Conservation (phyloP, 1,140 invertebrate species). For the Drosophila pruinosa region DNA sequence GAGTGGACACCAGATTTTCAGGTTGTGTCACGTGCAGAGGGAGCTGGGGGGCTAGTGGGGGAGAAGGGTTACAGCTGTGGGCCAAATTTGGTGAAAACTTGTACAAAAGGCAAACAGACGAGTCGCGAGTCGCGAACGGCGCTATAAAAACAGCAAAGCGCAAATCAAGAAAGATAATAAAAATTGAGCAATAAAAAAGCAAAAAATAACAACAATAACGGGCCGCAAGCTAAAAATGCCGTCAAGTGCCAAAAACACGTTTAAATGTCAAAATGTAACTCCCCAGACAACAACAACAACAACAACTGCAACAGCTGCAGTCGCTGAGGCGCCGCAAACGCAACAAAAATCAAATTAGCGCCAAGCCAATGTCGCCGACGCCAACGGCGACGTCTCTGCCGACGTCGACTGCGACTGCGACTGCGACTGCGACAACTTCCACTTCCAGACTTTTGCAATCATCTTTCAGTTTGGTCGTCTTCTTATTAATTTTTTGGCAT, state of each 20-base stretch:
- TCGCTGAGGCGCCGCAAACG: conserved; percentile 61
- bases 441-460: conserved; percentile 60
- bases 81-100: conserved; percentile 47
- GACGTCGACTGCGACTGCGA: not conserved
- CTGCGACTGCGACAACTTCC: conserved; percentile 3
- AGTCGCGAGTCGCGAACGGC: not conserved
- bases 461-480: conserved; percentile 39
- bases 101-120: conserved; percentile 24
- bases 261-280: conserved; percentile 79
- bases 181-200: conserved; percentile 58
- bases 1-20: conserved; percentile 53
- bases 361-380: conserved; percentile 28
- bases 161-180: conserved; percentile 73
- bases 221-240: conserved; percentile 40
- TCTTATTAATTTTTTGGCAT: conserved; percentile 43
- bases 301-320: conserved; percentile 50
- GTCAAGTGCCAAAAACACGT: conserved; percentile 77
- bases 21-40: conserved; percentile 19
- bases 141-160: conserved; percentile 59
- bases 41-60: not conserved
- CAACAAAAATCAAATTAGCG: conserved; percentile 77
- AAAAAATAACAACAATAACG: conserved; percentile 25
- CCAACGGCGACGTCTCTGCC: not conserved
- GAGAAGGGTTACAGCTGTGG: conserved; percentile 37
- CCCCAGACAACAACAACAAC: conserved; percentile 19